Base-by-base conservation (phyloP, 2,888 invertebrate genomes). In the Phytoseiulus persimilis region DNA sequence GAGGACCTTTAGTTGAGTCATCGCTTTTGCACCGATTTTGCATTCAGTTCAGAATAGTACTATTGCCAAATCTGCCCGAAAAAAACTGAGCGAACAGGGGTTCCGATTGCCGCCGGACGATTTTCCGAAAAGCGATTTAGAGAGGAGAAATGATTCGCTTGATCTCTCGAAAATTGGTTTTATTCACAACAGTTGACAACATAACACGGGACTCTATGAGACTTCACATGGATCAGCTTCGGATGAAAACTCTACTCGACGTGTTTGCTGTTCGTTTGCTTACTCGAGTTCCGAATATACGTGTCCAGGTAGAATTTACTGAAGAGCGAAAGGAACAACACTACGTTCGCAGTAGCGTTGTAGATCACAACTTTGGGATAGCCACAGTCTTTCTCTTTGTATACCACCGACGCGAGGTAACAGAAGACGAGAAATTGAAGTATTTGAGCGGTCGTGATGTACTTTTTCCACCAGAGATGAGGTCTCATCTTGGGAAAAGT, bases 381-480 rank as follows among this genome's bases (percentile, higher is more conserved):
- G 33, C 87, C 33, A 33, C 87, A 87, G 11, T 87, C 45, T 28
- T 87, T 32, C 39, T 33, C n/a, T 28, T 33, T 45, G 28, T 9
- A n/a, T 0, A 87, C 32, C n/a, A 32, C n/a, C 6, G 45, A 32
- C 1, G 45, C 87, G n/a, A 87, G 31, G 11, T 31, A 31, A 31
- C 83, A 31, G 33, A 87, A 87, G 28, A 87, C n/a, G n/a, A 87
- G 32, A 31, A 33, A 87, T 39, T 87, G 87, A 5, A 87, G 14
- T n/a, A 87, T 33, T n/a, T 87, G 87, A 33, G 32, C 33, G 28
- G 33, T 33, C 14, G 87, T 87, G 87, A 87, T 32, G 33, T 87
- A 87, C 33, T 87, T 87, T 33, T 87, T 87, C 87, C 33, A 87
- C 32, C 87, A 87, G 39, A 87, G 87, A 87, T 87, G 33, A 33